Conservation (phyloP, 2,888 invertebrate genomes). For the Anoncus sp. region DNA sequence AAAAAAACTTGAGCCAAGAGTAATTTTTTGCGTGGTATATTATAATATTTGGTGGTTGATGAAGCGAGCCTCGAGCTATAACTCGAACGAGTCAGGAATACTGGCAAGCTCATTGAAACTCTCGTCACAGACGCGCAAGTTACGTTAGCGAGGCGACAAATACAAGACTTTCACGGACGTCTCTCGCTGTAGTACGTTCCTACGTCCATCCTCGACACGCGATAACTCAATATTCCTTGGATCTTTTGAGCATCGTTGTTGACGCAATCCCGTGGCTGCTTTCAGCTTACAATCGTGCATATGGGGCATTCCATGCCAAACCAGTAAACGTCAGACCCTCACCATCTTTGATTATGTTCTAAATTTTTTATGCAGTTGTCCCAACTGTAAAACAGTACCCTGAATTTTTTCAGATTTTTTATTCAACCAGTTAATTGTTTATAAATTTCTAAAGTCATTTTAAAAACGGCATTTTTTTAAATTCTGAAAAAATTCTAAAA, state of each 20-base stretch:
- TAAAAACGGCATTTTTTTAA: no score
- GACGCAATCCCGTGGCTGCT: not conserved
- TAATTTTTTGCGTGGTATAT: not conserved
- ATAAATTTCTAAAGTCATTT: no score
- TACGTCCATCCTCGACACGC: conserved; percentile 40
- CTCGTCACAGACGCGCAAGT: conserved; percentile 57
- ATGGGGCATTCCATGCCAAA: no score
- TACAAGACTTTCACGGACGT: conserved; percentile 70
- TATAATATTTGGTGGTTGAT: not conserved
- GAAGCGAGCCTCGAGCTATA: conserved; percentile 3
- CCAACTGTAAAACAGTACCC: no score
- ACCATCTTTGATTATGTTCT: no score
- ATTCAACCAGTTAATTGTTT: no score
- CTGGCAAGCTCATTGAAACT: conserved; percentile 65
- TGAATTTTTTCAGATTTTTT: no score
- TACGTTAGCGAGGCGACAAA: conserved; percentile 33
- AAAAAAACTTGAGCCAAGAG: not conserved
- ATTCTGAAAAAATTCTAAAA: no score
- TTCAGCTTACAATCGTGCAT: no score
- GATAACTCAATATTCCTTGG: conserved; percentile 42
- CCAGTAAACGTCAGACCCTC: no score
- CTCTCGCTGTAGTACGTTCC: conserved; percentile 23
- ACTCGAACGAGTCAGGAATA: not conserved
- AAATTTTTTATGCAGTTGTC: no score
- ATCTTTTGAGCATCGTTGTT: not conserved